Conservation (phyloP, 2,797 vertebrate genomes). For the Mallotus villosus region DNA sequence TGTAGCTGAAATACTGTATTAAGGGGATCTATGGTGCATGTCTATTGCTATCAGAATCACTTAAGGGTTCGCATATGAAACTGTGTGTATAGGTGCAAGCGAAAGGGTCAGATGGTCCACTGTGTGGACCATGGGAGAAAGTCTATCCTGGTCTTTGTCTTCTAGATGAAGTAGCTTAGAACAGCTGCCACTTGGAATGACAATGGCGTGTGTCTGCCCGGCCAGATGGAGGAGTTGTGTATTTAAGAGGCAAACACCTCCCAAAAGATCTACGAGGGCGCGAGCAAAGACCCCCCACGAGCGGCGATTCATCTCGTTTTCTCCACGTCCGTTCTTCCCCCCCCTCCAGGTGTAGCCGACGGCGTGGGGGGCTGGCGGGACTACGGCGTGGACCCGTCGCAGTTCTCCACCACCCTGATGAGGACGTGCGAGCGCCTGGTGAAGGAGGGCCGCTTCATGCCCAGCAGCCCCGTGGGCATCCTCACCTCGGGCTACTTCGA, state of each 20-base stretch:
- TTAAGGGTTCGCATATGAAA: background rate
- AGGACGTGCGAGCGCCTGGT: conserved; percentile 94
- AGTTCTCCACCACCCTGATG: conserved; percentile 98
- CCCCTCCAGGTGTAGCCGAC: conserved; percentile 87
- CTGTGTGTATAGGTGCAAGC: conserved; percentile 9
- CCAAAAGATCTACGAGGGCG: no score
- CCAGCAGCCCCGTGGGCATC: conserved; percentile 92
- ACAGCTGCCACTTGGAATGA: background rate
- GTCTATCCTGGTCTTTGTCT: no score
- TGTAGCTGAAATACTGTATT: background rate
- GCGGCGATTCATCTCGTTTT: background rate
- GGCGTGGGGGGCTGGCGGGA: conserved; percentile 99
- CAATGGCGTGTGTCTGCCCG: background rate
- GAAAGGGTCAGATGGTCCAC: background rate
- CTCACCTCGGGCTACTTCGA: conserved; percentile 95
- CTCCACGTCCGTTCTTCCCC: background rate
- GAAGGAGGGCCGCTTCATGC: conserved; percentile 94
- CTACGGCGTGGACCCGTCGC: conserved; percentile 97
- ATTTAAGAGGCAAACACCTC: no score
- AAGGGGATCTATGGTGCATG: no score
- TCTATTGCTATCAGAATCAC: no score
- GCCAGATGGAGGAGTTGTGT: background rate
- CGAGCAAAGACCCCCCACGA: background rate
- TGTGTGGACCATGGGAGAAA: background rate
- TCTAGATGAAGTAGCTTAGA: no score